Evolutionary conservation across 2,113 vertebrate genomes (phyloP), one percentile per base, ranked within the genome.

Genomic region (Mesembrinibis cayennensis): DNA sequence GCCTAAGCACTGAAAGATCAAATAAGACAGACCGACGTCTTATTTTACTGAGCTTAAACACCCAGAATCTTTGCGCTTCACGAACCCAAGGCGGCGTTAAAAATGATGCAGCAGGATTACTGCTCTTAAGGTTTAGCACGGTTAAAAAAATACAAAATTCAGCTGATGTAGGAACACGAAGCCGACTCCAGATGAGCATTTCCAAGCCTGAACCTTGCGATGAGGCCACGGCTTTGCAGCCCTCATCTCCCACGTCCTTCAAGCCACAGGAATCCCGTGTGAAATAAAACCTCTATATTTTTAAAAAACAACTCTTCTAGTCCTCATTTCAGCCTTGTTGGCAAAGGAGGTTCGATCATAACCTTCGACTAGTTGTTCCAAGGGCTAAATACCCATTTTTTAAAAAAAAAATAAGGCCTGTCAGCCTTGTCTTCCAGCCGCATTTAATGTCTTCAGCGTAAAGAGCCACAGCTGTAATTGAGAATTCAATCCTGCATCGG

Each of bases 51-150:
- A 50, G 38, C 16, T 50, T 15, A 27, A 45, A 61, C 11, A 10
- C 44, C 6, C 13, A 10, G 18, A n/a, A 49, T 13, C 44, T 83
- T n/a, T 19, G 45, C 67, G 6, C 38, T 18, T 14, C 19, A 10
- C 2, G 32, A 53, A 55, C 25, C 10, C 16, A 22, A 44, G 30
- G 23, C 10, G 16, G 29, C 3, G 4, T 44, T 55, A 44, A 27
- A 53, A 44, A 29, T 2, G 25, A 29, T 2, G 9, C 10, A 19
- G 79, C 42, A 16, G 27, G 32, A 38, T 26, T 9, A 47, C 52
- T 5, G 52, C 52, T 56, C 79, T 36, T 36, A 1, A 1, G 16
- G 22, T 26, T 42, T 26, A 20, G 32, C 25, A 6, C 0, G 4
- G 25, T 11, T 45, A 40, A 79, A 65, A 65, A 27, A n/a, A 13